These are phyloP conservation scores for Leptura quadrifasciata DNA, from an alignment of 2,888 invertebrate species.

Conservation along the genomic window DNA sequence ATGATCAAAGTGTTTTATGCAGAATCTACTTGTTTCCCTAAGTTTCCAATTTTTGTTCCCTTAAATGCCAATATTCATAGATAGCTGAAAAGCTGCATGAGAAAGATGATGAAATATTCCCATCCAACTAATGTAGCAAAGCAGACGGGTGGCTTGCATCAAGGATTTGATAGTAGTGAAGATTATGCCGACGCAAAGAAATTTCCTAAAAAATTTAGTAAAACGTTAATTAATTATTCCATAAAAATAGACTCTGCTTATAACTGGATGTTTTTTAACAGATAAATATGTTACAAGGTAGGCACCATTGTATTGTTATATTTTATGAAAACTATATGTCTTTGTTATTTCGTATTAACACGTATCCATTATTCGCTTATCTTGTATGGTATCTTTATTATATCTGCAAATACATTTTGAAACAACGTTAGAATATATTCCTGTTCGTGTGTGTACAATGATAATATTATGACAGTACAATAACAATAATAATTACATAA, in stretches of 20 bases:
- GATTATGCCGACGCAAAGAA: too few relatives aligned
- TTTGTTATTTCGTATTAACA: conserved; percentile 6
- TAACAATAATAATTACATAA: conserved; percentile 35
- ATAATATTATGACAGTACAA: conserved; percentile 29
- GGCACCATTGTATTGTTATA: conserved; percentile 28
- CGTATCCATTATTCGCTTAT: conserved; percentile 1
- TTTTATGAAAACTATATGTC: conserved; percentile 11
- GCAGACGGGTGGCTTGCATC: too few relatives aligned
- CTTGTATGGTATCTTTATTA: conserved; percentile 20
- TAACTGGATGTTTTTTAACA: conserved; percentile 8
- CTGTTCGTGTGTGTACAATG: conserved; percentile 11
- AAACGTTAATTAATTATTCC: too few relatives aligned
- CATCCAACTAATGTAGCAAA: too few relatives aligned
- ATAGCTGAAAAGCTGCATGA: too few relatives aligned
- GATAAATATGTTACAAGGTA: conserved; percentile 33
- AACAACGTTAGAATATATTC: conserved; percentile 31
- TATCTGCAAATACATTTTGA: conserved; percentile 26
- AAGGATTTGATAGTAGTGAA: too few relatives aligned
- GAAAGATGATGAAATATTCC: too few relatives aligned
- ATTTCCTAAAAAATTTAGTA: too few relatives aligned
- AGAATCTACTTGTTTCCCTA: too few relatives aligned
- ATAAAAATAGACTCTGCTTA: not conserved
- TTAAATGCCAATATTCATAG: too few relatives aligned
- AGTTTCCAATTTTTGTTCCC: too few relatives aligned
- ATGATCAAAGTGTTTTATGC: too few relatives aligned